Evolutionary conservation across 2,888 invertebrate genomes (phyloP).

Genomic region (Melinopterus prodromus): DNA sequence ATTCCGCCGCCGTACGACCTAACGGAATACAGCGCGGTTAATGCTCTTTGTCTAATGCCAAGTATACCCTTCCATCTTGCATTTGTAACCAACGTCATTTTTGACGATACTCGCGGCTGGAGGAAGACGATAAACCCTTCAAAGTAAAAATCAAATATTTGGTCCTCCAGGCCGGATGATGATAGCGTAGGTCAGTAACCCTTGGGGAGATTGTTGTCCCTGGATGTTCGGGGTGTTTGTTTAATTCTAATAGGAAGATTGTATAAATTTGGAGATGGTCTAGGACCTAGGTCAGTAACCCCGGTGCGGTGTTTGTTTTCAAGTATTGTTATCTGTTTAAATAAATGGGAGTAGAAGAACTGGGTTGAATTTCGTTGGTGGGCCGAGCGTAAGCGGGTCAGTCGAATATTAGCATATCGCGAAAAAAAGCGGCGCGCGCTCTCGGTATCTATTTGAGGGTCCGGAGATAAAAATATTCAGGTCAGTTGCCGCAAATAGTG

Average conservation of each 20-base stretch:
- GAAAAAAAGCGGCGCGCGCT: conserved; percentile 34
- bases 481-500: conserved; percentile 49
- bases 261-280: background rate
- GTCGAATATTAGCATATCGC: conserved; percentile 14
- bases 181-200: background rate
- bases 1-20: conserved; percentile 44
- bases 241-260: background rate
- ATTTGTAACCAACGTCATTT: background rate
- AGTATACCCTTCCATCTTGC: conserved; percentile 35
- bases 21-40: conserved; percentile 49
- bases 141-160: background rate
- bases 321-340: background rate
- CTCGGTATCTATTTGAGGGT: conserved; percentile 44
- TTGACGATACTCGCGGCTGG: background rate
- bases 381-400: conserved; percentile 17
- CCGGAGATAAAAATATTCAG: conserved; percentile 49
- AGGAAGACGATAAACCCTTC: background rate
- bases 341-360: background rate
- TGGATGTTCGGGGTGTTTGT: background rate
- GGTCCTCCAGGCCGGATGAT: background rate
- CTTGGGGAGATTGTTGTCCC: background rate
- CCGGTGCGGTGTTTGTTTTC: background rate
- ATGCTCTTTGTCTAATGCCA: conserved; percentile 43
- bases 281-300: background rate
- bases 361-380: conserved; percentile 14